Base-by-base conservation (phyloP, 2,888 invertebrate genomes). In the Plusia festucae region DNA sequence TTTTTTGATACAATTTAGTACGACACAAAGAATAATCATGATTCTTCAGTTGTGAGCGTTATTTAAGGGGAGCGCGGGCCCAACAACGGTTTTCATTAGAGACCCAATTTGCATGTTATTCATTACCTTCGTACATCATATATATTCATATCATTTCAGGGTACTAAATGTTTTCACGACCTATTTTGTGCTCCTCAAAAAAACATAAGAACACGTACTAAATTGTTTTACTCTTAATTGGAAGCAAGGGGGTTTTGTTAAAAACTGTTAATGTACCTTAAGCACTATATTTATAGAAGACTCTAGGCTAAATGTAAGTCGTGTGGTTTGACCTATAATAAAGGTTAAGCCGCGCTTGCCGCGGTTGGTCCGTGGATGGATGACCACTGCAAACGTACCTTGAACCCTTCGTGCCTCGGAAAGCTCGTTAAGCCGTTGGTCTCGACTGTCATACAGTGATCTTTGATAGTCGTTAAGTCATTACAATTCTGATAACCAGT, bases 51-150 rank as follows among this genome's bases (percentile, higher is more conserved):
- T 59, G 56, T 57, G 40, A 40, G 55, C 55, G 62, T 22, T 32
- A n/a, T n/a, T 49, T 32, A 51, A 54, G 57, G 53, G 20, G 56
- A 46, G 27, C 63, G 62, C 58, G 74, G 69, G 68, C 60, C 46
- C 73, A 75, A 68, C 81, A 85, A 85, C 84, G 85, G 87, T 86
- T 90, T 88, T 91, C 88, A 91, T 91, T 91, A 90, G 85, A 82
- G 81, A 70, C 80, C 84, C 81, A 87, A 91, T 92, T 91, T 91
- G 89, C 91, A 90, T 92, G 90, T 89, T 90, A 91, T 91, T 92
- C 90, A 91, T 91, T 91, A 90, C 87, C 83, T 82, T 78, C 68
- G 64, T 64, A 73, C 75, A 76, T 78, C 70, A 82, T 75, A 73
- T 78, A 73, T 80, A 79, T 81, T 81, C 83, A 82, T 83, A 82